Evolutionary conservation across 2,888 invertebrate species (phyloP).

Genomic region (Ectemnius continuus): DNA sequence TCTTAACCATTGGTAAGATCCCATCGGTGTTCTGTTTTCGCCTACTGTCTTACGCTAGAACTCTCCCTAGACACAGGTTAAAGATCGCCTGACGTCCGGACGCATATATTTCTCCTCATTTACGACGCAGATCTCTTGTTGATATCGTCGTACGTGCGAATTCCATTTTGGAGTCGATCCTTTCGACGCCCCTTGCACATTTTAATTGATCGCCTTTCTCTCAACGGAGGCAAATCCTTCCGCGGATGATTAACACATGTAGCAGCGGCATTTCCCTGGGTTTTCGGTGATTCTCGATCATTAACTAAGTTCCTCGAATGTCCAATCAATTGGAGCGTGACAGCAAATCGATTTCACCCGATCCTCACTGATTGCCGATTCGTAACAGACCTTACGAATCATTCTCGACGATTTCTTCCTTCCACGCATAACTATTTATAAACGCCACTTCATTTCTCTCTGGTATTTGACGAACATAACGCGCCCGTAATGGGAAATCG

Average conservation of each 20-base stretch:
- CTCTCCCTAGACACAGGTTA: conserved; percentile 29
- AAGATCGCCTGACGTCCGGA: conserved; percentile 11
- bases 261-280: background rate
- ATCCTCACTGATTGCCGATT: conserved; percentile 8
- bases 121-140: conserved; percentile 14
- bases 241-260: background rate
- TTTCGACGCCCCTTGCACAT: too few species aligned
- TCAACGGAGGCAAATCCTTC: background rate
- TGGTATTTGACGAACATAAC: background rate
- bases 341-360: conserved; percentile 5
- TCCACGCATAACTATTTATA: background rate
- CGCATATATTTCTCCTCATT: conserved; percentile 16
- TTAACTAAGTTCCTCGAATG: too few species aligned
- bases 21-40: background rate
- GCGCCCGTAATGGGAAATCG: background rate
- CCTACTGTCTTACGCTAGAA: background rate
- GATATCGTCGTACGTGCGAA: background rate
- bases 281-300: background rate
- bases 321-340: too few species aligned
- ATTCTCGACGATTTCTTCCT: background rate
- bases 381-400: background rate
- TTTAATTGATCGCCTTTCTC: too few species aligned
- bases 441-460: background rate
- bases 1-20: conserved; percentile 25
- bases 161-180: background rate